phyloP scores from a whole-genome alignment of 2,113 vertebrate genomes.

The Cottus gobio region DNA sequence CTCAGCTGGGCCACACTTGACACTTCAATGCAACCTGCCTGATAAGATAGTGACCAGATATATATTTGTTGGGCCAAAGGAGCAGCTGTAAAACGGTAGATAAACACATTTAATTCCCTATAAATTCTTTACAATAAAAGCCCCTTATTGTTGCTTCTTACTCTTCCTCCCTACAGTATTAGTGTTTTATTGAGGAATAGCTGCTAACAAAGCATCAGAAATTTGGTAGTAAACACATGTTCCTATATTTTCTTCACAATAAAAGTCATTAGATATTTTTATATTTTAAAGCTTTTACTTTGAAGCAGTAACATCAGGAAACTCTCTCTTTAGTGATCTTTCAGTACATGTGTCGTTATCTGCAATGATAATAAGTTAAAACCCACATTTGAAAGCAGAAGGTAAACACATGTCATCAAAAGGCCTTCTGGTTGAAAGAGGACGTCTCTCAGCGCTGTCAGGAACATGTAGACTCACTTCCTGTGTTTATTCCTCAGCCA shows the following conservation, averaged over 20 bases:
- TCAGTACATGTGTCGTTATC: not conserved
- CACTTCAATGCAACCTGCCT: too few species aligned
- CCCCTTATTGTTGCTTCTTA: too few species aligned
- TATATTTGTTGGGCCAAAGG: not conserved
- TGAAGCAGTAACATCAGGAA: too few species aligned
- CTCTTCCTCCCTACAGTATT: too few species aligned
- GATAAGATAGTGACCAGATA: not conserved
- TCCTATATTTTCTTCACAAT: not conserved
- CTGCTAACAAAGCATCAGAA: not conserved
- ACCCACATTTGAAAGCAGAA: not conserved
- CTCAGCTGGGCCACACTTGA: too few species aligned
- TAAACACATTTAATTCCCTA: not conserved
- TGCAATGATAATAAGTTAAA: not conserved
- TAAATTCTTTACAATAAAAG: not conserved
- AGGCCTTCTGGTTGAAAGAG: not conserved
- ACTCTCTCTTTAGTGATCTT: not conserved
- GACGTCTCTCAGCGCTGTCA: not conserved
- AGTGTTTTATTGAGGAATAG: not conserved
- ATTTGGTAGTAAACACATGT: not conserved
- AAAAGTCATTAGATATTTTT: not conserved
- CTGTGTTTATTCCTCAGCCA: conserved; percentile 2
- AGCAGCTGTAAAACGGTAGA: not conserved
- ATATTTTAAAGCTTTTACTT: not conserved
- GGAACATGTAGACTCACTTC: not conserved
- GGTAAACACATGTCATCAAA: not conserved